Percentiles rank a stretch among this genome's conserved stretches.
Evolutionary conservation across 2,797 vertebrate genomes (phyloP).

Genomic region (Darevskia mixta): DNA sequence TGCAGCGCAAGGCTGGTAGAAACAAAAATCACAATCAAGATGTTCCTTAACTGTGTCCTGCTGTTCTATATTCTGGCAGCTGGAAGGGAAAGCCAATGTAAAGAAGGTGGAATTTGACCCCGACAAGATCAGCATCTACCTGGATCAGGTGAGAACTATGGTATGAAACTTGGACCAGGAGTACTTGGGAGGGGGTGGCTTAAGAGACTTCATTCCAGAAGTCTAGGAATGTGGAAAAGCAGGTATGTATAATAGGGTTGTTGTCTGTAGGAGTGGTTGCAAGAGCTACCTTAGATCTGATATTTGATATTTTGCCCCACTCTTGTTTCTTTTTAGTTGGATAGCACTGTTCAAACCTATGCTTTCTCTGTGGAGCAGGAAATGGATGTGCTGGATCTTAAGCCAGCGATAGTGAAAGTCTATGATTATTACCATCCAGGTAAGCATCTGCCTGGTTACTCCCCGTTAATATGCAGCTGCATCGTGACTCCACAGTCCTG

Average conservation of each 20-base stretch:
- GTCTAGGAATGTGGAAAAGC: neutral
- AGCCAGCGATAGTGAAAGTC: slow-evolving; percentile 67
- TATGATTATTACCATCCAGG: slow-evolving; percentile 79
- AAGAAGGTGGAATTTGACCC: slow-evolving; percentile 64
- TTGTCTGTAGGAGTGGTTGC: neutral
- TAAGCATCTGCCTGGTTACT: slow-evolving; percentile 40
- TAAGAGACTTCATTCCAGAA: neutral
- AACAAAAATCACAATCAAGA: neutral
- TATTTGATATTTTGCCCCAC: no score
- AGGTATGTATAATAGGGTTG: neutral
- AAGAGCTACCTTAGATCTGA: no score
- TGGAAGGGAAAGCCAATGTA: slow-evolving; percentile 37
- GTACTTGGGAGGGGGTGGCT: neutral
- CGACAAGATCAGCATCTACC: slow-evolving; percentile 59
- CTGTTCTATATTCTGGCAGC: slow-evolving; percentile 40
- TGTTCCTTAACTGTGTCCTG: slow-evolving; percentile 14
- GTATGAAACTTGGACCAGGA: neutral
- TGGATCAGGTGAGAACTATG: slow-evolving; percentile 67
- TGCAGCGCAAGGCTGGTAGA: neutral
- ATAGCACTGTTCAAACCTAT: slow-evolving; percentile 51
- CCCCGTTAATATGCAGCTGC: no score
- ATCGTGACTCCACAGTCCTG: no score
- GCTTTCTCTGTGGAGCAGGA: slow-evolving; percentile 72
- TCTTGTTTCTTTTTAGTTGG: slow-evolving; percentile 58
- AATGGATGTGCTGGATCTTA: slow-evolving; percentile 72